Evolutionary conservation across 2,113 vertebrate species (phyloP).

Genomic region (Columba livia): DNA sequence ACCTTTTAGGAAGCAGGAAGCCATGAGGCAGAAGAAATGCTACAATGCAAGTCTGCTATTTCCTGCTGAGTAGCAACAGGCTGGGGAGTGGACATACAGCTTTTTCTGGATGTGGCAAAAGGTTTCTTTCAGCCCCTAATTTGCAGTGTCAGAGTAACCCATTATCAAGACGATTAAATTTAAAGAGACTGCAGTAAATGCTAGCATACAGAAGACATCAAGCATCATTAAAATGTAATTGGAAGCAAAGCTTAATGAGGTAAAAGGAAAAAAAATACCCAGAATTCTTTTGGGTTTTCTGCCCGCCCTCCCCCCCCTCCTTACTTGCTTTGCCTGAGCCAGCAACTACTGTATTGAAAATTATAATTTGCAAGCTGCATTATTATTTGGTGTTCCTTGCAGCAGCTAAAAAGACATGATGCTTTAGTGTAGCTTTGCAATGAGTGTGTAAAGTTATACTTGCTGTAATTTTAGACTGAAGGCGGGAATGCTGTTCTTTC

Average conservation of each 20-base stretch:
- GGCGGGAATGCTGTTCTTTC: background rate
- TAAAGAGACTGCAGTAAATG: constrained; percentile 81
- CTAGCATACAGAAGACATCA: constrained; percentile 76
- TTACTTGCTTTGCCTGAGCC: background rate
- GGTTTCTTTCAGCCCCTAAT: constrained; percentile 73
- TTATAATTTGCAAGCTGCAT: constrained; percentile 24
- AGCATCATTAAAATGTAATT: constrained; percentile 82
- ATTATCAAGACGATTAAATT: constrained; percentile 81
- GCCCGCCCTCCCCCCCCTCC: background rate
- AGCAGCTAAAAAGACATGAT: background rate
- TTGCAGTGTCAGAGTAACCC: constrained; percentile 76
- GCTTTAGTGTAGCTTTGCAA: background rate
- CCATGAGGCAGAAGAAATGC: background rate
- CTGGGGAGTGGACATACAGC: background rate
- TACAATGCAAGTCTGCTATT: background rate
- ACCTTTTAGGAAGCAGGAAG: background rate
- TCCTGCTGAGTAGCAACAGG: constrained; percentile 35
- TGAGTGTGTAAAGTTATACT: background rate
- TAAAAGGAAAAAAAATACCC: constrained; percentile 65
- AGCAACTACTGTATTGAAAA: constrained; percentile 10
- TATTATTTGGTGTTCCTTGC: constrained; percentile 16
- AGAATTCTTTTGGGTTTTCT: constrained; percentile 31
- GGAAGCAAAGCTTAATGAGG: constrained; percentile 79
- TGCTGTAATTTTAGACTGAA: background rate
- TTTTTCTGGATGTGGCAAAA: constrained; percentile 63